Base-by-base conservation (phyloP, 2,888 invertebrate genomes). In the Acanthoscelides obtectus region DNA sequence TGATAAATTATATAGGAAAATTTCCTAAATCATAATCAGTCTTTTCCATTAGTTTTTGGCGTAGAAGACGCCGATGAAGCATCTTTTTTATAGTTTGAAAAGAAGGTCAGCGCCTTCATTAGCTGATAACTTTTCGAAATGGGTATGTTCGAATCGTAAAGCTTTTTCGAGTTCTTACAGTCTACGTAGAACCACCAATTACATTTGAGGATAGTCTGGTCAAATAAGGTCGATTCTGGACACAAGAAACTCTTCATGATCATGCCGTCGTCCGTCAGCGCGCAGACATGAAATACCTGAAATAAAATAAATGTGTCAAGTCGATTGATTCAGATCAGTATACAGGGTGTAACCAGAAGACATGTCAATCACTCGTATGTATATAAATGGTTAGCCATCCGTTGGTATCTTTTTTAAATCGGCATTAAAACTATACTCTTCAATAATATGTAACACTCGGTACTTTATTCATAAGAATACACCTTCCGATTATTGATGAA, bases 171-270 rank as follows among this genome's bases (percentile, higher is more conserved):
- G 71, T 90, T 89, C 84, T 93, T 93, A 85, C 96, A 96, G 83
- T 96, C 95, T 0, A 96, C 95, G 84, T 95, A 96, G 87, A 96
- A 95, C 94, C 95, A 96, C 95, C 95, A 96, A 84, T 96, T 96
- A 85, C 96, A 96, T 83, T 95, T 95, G 4, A 96, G 88, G 75
- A 96, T 94, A 22, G 94, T 94, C 84, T 96, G 96, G 82, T 96
- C 96, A 85, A 96, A 96, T 70, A 96, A 88, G 0, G 96, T 96
- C 27, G 94, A 95, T 84, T 96, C 95, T 0, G 96, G 96, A 82
- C 96, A 96, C 67, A 95, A 88, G 86, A 96, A 96, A 68, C 95
- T 95, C 85, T 96, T 96, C 91, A 95, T 94, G 69, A 96, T 94
- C 71, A 95, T 87, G 0, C 95, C 95, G 77, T 95, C 94, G 78